Evolutionary conservation across 2,888 invertebrate species (phyloP).

Genomic region (Chromoteleia sp.): DNA sequence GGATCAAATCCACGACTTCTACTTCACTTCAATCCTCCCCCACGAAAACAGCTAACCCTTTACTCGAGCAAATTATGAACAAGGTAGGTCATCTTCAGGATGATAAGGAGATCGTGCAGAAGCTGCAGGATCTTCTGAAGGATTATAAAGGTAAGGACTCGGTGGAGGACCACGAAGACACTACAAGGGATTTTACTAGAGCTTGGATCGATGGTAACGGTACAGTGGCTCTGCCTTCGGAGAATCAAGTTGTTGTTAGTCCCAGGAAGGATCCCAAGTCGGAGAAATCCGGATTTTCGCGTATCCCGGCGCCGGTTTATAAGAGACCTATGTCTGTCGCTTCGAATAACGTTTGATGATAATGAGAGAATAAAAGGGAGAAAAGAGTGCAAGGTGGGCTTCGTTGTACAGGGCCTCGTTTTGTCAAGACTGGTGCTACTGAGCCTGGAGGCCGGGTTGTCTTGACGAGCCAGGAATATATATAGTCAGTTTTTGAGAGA

Average conservation of each 20-base stretch:
- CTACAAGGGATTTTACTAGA: conserved; percentile 89
- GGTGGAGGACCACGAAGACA: conserved; percentile 83
- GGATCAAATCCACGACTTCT: conserved; percentile 83
- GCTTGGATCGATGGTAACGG: conserved; percentile 91
- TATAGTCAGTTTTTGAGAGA: conserved; percentile 57
- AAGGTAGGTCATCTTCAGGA: conserved; percentile 90
- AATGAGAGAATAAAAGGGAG: neutral
- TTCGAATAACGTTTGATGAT: conserved; percentile 80
- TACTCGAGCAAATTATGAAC: conserved; percentile 90
- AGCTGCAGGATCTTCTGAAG: conserved; percentile 90
- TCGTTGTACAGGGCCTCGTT: conserved; percentile 54
- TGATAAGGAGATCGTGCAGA: conserved; percentile 90
- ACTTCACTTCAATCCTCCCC: conserved; percentile 87
- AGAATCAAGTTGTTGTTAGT: conserved; percentile 82
- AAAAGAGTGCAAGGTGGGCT: neutral
- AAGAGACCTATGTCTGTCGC: conserved; percentile 82
- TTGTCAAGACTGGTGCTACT: conserved; percentile 71
- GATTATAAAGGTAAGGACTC: conserved; percentile 85
- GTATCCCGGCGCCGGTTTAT: conserved; percentile 86
- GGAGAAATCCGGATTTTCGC: conserved; percentile 84
- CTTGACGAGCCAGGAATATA: conserved; percentile 61
- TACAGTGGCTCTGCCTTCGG: conserved; percentile 85
- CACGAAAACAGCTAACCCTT: conserved; percentile 87
- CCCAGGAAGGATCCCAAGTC: conserved; percentile 86
- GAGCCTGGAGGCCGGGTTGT: conserved; percentile 66